These are phyloP conservation scores for Callitettix versicolor DNA, from an alignment of 1,140 invertebrate species.

Conservation along the genomic window DNA sequence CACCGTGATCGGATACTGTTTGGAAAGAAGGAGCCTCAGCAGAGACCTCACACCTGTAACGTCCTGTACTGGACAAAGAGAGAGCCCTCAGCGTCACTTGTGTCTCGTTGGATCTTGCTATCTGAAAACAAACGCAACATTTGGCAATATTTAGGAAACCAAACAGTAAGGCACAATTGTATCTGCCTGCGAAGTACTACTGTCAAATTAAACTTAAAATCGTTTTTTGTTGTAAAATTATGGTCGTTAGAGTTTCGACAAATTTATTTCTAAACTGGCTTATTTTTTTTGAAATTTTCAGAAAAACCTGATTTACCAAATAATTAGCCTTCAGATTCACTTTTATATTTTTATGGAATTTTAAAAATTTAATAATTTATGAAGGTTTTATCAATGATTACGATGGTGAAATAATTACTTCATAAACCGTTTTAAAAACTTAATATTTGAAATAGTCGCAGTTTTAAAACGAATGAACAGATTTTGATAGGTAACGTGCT, in stretches of 20 bases:
- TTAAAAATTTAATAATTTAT: not conserved
- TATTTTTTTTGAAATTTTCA: not conserved
- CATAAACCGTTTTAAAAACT: too few relatives aligned
- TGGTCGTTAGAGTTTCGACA: not conserved
- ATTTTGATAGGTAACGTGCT: too few relatives aligned
- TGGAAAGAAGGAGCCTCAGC: too few relatives aligned
- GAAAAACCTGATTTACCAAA: not conserved
- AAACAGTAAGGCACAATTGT: not conserved
- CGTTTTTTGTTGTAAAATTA: not conserved
- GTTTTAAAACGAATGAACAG: too few relatives aligned
- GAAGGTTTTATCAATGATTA: not conserved
- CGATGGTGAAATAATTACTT: too few relatives aligned
- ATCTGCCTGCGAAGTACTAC: not conserved
- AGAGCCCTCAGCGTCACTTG: slow-evolving; percentile 62
- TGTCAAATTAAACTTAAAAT: not conserved
- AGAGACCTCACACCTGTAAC: slow-evolving; percentile 74
- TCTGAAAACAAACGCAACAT: slow-evolving; percentile 40
- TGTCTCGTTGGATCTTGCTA: slow-evolving; percentile 60
- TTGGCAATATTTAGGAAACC: not conserved
- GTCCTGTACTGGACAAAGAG: slow-evolving; percentile 60
- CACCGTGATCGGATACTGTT: slow-evolving; percentile 58
- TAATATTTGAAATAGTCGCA: too few relatives aligned
- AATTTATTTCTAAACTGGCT: not conserved
- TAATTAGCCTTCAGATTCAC: not conserved
- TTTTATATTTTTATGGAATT: not conserved